Evolutionary conservation across 2,113 vertebrate species (phyloP), one percentile per base, ranked within the genome.

Genomic region (Geococcyx californianus): DNA sequence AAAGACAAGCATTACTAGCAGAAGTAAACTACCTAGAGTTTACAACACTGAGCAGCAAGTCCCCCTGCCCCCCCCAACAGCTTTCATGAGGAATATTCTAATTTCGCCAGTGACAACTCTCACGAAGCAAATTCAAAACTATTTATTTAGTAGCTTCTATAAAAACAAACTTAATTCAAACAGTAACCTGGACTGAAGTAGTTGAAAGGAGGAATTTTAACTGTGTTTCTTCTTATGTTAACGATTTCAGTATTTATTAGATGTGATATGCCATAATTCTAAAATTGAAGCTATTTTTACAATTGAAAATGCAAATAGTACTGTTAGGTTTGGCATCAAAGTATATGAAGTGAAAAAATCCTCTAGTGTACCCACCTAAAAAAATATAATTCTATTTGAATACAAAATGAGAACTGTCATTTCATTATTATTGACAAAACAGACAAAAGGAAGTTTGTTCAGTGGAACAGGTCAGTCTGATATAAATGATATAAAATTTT

Each of bases 331-430:
- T 96, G 90, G 90, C 96, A 96, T 94, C 91, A 69, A 96, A 93
- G 49, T 87, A 82, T 47, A 93, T 80, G 92, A 93, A 93, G 85
- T 91, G 90, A 77, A 85, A 90, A 88, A 84, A 93, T 82, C 90
- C 87, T 91, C 89, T 93, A 91, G 64, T 72, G 80, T 85, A 93
- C 84, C 81, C 89, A 93, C 60, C 94, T 96, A 97, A 96, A 97
- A 97, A 97, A 96, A 97, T 97, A 97, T 91, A 97, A 93, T 95
- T 93, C 88, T 82, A 81, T 97, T 92, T 96, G 88, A 95, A 97
- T 97, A 96, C 34, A 97, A 97, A 97, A 96, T 92, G 92, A 95
- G 94, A 97, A 95, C 88, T 94, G 85, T 86, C 34, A 31, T 96
- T 95, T 96, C 63, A 58, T 81, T 89, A 83, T 86, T 88, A 90